Base-by-base conservation (phyloP, 53 echinoderm and acorn worm species). In the Holothuria scabra region DNA sequence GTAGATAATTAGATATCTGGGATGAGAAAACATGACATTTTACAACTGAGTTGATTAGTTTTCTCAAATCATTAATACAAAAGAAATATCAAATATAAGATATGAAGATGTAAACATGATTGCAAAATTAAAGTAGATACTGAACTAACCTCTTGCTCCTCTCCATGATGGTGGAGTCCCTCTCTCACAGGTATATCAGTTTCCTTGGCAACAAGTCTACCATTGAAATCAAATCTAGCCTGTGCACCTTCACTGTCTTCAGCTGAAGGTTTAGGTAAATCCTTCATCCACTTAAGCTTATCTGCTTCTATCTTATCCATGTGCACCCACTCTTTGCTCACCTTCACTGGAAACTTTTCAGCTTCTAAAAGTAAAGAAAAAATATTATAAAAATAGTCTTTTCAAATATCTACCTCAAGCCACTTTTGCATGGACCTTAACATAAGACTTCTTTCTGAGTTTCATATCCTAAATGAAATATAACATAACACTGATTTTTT, bases 111-210 rank as follows among this genome's bases (percentile, higher is more conserved):
- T 64, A 4, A 24, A 64, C 64, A 63, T 16, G 18, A 20, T 28
- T 13, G 12, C 24, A 24, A n/a, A 22, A 64, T 10, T 6, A 64
- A 64, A 28, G 21, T 63, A 18, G n/a, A 11, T 13, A 5, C 24
- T 21, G 8, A 31, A 25, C 81, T 65, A 67, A 97, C 97, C 92
- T 97, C 92, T 90, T 92, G 97, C 59, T 97, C 94, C 41, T 94
- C 94, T 59, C 97, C 97, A 90, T 97, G 97, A 67, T 97, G 97
- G 87, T 94, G 94, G 24, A 97, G 75, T 28, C 97, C 97, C 46
- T 90, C 94, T 41, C 91, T 94, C 63, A 97, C 92, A 31, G 90
- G 84, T 59, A 97, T 66, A 58, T 90, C 48, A 32, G 94, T 86
- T 84, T 92, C 91, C 74, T 92, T 90, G 60, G 92, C 90, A 60